These are phyloP conservation scores for Nephila pilipes DNA, from an alignment of 1,140 invertebrate genomes.

Conservation along the genomic window DNA sequence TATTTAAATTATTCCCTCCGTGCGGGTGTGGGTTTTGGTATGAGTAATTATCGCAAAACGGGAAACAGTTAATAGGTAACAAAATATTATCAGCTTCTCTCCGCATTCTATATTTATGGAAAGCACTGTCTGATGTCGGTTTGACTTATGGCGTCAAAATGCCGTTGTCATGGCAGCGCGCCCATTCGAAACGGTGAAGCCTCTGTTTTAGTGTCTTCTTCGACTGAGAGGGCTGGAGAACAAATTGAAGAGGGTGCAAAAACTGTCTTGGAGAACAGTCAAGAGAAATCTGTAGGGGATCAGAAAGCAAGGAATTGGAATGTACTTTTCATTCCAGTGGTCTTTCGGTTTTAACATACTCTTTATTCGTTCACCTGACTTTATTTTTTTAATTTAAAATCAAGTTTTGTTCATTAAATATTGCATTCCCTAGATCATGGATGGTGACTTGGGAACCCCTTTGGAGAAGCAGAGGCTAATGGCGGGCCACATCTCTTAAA, in stretches of 20 bases:
- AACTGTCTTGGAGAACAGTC: neutral
- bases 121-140: constrained; percentile 7
- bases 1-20: constrained; percentile 40
- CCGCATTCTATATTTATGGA: constrained; percentile 51
- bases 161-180: constrained; percentile 10
- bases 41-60: constrained; percentile 42
- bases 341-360: too few relatives aligned
- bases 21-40: neutral
- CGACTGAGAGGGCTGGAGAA: neutral
- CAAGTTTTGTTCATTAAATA: too few relatives aligned
- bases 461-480: too few relatives aligned
- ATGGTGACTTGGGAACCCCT: too few relatives aligned
- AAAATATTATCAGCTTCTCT: constrained; percentile 63
- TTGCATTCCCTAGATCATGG: too few relatives aligned
- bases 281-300: too few relatives aligned
- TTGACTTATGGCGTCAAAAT: constrained; percentile 33
- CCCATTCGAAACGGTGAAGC: neutral
- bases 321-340: too few relatives aligned
- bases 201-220: constrained; percentile 48
- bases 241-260: constrained; percentile 23
- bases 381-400: too few relatives aligned
- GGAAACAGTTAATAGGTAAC: constrained; percentile 56
- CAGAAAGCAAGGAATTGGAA: too few relatives aligned
- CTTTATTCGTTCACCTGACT: too few relatives aligned
- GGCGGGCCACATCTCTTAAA: too few relatives aligned